Evolutionary conservation across 2,888 invertebrate genomes (phyloP).

Genomic region (Pharmacophagus antenor): DNA sequence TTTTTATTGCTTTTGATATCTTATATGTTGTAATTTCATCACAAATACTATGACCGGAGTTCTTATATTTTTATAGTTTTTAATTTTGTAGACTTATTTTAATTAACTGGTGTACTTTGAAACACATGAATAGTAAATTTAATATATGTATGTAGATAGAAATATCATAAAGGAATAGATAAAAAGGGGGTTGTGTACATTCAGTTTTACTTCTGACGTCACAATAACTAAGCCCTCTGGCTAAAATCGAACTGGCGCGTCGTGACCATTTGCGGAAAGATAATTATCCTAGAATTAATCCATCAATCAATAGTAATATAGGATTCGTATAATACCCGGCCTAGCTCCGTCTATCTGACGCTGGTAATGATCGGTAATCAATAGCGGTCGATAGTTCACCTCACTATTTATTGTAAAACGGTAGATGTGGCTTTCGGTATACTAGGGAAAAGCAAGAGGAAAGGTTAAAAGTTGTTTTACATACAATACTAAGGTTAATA

Average conservation of each 20-base stretch:
- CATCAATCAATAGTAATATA: conserved; percentile 67
- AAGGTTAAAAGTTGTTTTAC: conserved; percentile 20
- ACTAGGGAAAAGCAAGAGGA: conserved; percentile 12
- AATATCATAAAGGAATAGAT: neutral
- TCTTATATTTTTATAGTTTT: no score
- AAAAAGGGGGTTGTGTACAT: conserved; percentile 9
- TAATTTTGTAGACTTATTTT: no score
- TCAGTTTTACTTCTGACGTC: conserved; percentile 17
- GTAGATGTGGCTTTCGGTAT: conserved; percentile 14
- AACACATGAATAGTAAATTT: no score
- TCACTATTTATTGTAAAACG: conserved; percentile 15
- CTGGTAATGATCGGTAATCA: conserved; percentile 54
- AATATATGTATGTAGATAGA: neutral
- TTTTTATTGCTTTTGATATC: no score
- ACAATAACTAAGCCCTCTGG: conserved; percentile 41
- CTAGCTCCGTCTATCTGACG: conserved; percentile 54
- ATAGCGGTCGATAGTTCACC: conserved; percentile 56
- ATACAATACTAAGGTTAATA: conserved; percentile 20
- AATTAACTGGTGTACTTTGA: no score
- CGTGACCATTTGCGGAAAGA: conserved; percentile 57
- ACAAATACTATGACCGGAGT: no score
- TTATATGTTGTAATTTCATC: no score
- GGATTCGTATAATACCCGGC: conserved; percentile 53
- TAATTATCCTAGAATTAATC: conserved; percentile 69
- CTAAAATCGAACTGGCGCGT: conserved; percentile 47